These are phyloP conservation scores for Dendrolimus pini DNA, from an alignment of 2,888 invertebrate genomes.

Conservation along the genomic window DNA sequence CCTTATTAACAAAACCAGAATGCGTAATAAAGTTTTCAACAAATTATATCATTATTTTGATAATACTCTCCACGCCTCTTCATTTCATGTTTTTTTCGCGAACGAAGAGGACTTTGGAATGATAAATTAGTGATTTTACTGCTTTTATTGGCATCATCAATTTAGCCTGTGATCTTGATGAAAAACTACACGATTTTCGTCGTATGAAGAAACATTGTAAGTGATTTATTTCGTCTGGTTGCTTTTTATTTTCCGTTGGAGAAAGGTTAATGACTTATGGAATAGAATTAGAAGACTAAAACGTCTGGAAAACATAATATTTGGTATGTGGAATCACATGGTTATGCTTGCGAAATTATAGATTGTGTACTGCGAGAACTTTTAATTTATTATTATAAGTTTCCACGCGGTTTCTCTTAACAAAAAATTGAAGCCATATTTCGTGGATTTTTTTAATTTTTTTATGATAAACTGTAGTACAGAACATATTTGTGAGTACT, in stretches of 20 bases:
- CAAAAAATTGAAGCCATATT: no score
- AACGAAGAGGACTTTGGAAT: constrained; percentile 41
- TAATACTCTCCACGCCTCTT: constrained; percentile 21
- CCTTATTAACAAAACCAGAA: not conserved
- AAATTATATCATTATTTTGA: constrained; percentile 18
- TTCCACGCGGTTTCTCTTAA: no score
- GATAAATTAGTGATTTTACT: constrained; percentile 41
- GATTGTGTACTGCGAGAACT: no score
- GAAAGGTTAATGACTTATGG: no score
- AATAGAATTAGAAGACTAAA: no score
- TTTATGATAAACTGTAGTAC: no score
- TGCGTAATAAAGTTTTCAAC: constrained; percentile 21
- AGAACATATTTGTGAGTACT: no score
- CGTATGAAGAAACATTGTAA: constrained; percentile 4
- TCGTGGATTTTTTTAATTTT: no score
- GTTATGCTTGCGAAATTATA: no score
- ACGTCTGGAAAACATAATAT: no score
- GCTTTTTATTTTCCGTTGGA: not conserved
- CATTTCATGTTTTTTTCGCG: constrained; percentile 22
- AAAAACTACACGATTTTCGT: constrained; percentile 11
- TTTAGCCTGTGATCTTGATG: constrained; percentile 15
- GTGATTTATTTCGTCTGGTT: not conserved
- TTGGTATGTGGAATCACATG: no score
- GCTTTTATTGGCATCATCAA: constrained; percentile 25
- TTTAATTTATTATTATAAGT: no score